Conservation (phyloP, 2,888 invertebrate genomes). For the Dasypolia templi region DNA sequence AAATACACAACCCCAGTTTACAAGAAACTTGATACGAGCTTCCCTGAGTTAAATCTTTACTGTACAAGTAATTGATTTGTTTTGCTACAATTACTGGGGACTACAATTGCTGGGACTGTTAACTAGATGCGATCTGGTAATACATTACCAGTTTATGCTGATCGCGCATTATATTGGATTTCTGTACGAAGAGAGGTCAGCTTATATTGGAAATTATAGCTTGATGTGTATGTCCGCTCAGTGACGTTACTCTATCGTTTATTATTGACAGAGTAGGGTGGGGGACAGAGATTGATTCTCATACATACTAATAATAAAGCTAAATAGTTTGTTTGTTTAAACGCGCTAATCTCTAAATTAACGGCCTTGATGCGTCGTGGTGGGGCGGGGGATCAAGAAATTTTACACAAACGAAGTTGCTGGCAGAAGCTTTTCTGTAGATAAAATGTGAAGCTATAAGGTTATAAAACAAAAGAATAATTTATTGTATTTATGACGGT, state of each 20-base stretch:
- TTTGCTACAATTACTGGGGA: conserved; percentile 17
- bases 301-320: no score
- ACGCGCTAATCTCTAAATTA: no score
- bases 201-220: no score
- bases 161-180: no score
- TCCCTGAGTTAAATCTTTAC: conserved; percentile 26
- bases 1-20: conserved; percentile 24
- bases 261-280: conserved; percentile 23
- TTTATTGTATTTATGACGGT: neutral
- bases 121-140: conserved; percentile 4
- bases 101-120: conserved; percentile 16
- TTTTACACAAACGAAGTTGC: no score
- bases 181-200: no score
- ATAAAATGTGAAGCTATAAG: neutral
- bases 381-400: no score
- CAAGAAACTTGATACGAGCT: conserved; percentile 3
- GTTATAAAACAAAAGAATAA: neutral
- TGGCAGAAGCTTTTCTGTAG: no score
- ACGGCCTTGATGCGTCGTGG: no score
- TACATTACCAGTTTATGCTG: no score
- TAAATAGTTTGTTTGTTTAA: no score
- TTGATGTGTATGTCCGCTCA: conserved; percentile 1
- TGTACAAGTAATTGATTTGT: conserved; percentile 41
- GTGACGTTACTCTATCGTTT: conserved; percentile 12
- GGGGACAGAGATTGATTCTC: conserved; percentile 10